phyloP scores from a whole-genome alignment of 53 echinoderm and acorn worm species.

The Apostichopus leukothele region DNA sequence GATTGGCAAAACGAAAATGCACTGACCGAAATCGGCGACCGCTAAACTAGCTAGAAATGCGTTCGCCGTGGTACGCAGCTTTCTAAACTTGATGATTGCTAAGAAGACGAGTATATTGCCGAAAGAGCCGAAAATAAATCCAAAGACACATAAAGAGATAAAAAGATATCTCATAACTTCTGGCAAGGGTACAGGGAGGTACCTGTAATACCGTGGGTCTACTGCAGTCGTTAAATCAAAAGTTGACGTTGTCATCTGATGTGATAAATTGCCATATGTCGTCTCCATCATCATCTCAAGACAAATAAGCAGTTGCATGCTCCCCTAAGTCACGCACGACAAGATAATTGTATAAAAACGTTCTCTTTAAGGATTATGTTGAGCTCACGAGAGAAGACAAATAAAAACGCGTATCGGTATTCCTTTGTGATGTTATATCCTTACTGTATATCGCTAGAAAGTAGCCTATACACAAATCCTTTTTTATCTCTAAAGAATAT shows the following conservation, averaged over 20 bases:
- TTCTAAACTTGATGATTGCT: background rate
- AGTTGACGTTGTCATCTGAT: background rate
- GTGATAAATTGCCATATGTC: too few relatives aligned
- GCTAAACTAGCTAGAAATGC: constrained; percentile 35
- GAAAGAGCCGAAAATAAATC: background rate
- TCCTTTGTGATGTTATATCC: too few relatives aligned
- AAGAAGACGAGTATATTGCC: constrained; percentile 3
- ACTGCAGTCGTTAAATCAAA: background rate
- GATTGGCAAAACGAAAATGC: constrained; percentile 28
- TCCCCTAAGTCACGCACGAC: too few relatives aligned
- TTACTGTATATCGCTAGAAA: too few relatives aligned
- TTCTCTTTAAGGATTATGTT: too few relatives aligned
- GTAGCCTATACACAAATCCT: too few relatives aligned
- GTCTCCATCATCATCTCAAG: too few relatives aligned
- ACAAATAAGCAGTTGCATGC: too few relatives aligned
- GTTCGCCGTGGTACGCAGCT: constrained; percentile 27
- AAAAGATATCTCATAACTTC: background rate
- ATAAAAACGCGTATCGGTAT: too few relatives aligned
- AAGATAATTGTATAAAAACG: too few relatives aligned
- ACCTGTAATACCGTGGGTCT: background rate
- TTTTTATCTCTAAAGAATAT: too few relatives aligned
- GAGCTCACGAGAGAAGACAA: too few relatives aligned
- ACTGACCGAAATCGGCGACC: constrained; percentile 32
- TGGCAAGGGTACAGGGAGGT: background rate
- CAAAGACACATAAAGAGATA: background rate